A percentile compares a stretch with the other conserved stretches of the same genome.
phyloP scores from a whole-genome alignment of 2,797 vertebrate genomes.

The Eleutherodactylus coqui region DNA sequence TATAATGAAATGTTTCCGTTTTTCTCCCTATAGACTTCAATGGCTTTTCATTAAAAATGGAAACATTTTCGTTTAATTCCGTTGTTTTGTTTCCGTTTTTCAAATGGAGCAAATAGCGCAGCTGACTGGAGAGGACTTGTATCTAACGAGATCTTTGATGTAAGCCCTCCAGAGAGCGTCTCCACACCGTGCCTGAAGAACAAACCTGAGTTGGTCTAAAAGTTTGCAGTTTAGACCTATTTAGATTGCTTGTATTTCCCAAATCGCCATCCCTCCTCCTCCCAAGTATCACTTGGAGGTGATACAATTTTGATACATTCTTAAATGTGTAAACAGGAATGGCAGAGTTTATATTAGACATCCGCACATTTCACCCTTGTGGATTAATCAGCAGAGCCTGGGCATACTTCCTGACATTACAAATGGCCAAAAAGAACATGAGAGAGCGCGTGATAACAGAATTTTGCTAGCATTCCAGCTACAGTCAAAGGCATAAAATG shows the following conservation, averaged over 20 bases:
- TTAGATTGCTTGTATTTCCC: neutral
- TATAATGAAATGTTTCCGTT: too few species aligned
- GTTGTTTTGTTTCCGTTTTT: too few species aligned
- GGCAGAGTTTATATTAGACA: neutral
- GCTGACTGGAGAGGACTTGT: too few species aligned
- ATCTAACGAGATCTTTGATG: neutral
- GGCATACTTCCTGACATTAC: constrained; percentile 10
- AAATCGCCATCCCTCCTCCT: neutral
- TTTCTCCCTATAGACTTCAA: too few species aligned
- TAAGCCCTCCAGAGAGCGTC: neutral
- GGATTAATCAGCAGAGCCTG: constrained; percentile 20
- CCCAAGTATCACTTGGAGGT: neutral
- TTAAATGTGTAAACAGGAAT: neutral
- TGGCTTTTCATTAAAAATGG: too few species aligned
- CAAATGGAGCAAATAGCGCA: too few species aligned
- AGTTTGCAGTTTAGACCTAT: neutral
- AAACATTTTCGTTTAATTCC: too few species aligned
- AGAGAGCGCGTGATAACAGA: constrained; percentile 3
- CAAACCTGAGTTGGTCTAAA: neutral
- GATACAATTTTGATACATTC: neutral
- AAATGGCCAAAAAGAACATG: constrained; percentile 20
- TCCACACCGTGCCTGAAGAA: neutral
- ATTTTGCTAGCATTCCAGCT: constrained; percentile 17
- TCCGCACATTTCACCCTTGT: neutral
- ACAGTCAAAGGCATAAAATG: constrained; percentile 16